These are phyloP conservation scores for Gymnopithys bicolor DNA, from an alignment of 2,797 vertebrate species.

Conservation along the genomic window DNA sequence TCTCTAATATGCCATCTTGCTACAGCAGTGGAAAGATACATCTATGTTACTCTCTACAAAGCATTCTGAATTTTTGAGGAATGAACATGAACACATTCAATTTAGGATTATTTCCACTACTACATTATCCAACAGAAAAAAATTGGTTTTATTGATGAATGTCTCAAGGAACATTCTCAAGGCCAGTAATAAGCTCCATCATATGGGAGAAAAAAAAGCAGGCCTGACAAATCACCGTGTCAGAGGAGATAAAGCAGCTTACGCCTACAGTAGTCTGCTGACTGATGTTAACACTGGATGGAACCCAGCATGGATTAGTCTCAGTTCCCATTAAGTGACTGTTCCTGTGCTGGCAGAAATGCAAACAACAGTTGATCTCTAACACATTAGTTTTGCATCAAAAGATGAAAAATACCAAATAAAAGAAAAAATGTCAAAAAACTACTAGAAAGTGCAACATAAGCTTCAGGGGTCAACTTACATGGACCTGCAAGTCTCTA, in stretches of 20 bases:
- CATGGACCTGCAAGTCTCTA: background rate
- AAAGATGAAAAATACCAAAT: conserved; percentile 16
- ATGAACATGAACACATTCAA: background rate
- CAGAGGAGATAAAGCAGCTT: conserved; percentile 48
- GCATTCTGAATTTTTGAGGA: conserved; percentile 9
- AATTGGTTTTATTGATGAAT: conserved; percentile 16
- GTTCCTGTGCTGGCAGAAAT: conserved; percentile 25
- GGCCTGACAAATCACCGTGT: conserved; percentile 29
- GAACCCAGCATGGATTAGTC: conserved; percentile 17
- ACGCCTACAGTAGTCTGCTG: conserved; percentile 19
- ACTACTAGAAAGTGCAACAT: background rate
- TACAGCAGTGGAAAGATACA: background rate
- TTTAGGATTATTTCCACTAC: background rate
- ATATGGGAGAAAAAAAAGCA: background rate
- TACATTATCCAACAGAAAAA: background rate
- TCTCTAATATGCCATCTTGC: background rate
- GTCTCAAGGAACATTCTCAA: background rate
- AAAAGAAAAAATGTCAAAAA: background rate
- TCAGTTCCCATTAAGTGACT: conserved; percentile 5
- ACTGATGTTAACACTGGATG: conserved; percentile 34
- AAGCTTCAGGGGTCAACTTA: background rate
- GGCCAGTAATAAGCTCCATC: background rate
- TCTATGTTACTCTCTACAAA: background rate
- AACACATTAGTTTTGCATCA: background rate
- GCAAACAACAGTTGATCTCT: conserved; percentile 10